Evolutionary conservation across 1,140 invertebrate genomes (phyloP).

Genomic region (Plectus sambesii): DNA sequence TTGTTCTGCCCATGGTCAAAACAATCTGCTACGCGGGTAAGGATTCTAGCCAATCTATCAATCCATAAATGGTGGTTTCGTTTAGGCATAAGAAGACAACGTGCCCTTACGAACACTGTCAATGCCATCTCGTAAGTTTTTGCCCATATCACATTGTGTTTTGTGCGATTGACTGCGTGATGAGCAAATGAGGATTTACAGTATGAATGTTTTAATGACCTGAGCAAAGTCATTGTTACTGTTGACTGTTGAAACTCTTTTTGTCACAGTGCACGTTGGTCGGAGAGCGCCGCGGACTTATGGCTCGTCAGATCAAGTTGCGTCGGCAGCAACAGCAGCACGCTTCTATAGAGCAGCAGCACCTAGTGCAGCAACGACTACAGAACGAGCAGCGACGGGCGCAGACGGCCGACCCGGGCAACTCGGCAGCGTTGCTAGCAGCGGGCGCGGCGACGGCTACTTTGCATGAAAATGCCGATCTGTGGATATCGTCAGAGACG

Average conservation of each 20-base stretch:
- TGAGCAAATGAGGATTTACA: conserved; percentile 2
- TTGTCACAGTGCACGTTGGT: conserved; percentile 30
- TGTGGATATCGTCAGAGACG: too few species aligned
- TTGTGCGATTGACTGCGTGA: too few species aligned
- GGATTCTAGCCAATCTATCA: too few species aligned
- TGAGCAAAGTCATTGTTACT: too few species aligned
- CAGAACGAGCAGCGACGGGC: background rate
- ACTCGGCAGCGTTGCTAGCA: too few species aligned
- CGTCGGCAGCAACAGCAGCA: conserved; percentile 30
- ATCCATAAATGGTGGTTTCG: too few species aligned
- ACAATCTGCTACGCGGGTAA: conserved; percentile 26
- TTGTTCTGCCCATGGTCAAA: conserved; percentile 30
- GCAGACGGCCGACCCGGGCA: too few species aligned
- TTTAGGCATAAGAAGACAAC: conserved; percentile 31
- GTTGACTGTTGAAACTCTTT: too few species aligned
- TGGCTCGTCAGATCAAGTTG: conserved; percentile 33
- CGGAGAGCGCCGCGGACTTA: conserved; percentile 26
- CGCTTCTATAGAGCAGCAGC: conserved; percentile 4
- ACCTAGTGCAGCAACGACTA: conserved; percentile 5
- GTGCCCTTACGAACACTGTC: conserved; percentile 25
- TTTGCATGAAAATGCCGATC: too few species aligned
- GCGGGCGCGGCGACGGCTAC: too few species aligned
- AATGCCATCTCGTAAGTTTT: conserved; percentile 24
- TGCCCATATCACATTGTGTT: too few species aligned
- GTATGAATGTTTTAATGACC: too few species aligned